phyloP scores from a whole-genome alignment of 2,888 invertebrate species.

The Chorisops tibialis region DNA sequence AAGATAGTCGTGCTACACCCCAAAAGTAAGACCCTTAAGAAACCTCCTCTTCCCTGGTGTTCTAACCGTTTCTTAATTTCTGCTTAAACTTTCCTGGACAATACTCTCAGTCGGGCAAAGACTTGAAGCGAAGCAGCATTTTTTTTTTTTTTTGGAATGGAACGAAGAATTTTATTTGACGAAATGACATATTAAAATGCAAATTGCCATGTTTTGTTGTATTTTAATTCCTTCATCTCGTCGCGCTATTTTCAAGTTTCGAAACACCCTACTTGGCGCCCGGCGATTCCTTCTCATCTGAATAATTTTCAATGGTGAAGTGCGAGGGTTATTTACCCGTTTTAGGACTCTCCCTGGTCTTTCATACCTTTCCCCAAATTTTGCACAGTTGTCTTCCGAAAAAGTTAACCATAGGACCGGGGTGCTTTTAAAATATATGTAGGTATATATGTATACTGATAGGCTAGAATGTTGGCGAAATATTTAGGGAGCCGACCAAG shows the following conservation, averaged over 20 bases:
- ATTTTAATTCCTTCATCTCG: slow-evolving; percentile 29
- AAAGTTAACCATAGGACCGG: not conserved
- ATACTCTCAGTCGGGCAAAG: slow-evolving; percentile 1
- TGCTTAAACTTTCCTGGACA: not conserved
- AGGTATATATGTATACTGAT: not conserved
- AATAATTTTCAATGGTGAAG: slow-evolving; percentile 5
- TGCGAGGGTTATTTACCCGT: slow-evolving; percentile 17
- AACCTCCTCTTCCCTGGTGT: too few relatives aligned
- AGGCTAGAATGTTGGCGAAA: slow-evolving; percentile 9
- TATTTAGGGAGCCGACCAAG: slow-evolving; percentile 4
- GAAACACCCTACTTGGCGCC: not conserved
- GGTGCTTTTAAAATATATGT: not conserved
- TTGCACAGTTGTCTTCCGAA: not conserved
- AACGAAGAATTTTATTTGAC: slow-evolving; percentile 33
- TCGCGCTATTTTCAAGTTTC: not conserved
- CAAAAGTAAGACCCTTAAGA: too few relatives aligned
- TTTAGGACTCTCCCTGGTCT: not conserved
- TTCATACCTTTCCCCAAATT: too few relatives aligned
- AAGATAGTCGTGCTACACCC: too few relatives aligned
- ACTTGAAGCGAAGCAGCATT: too few relatives aligned
- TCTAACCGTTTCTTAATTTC: not conserved
- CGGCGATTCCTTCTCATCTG: not conserved
- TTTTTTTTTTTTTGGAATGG: slow-evolving; percentile 4
- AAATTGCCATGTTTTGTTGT: slow-evolving; percentile 35
- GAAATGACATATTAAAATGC: slow-evolving; percentile 35